phyloP scores from a whole-genome alignment of 2,888 invertebrate genomes.

The Eucera pruinosa region DNA sequence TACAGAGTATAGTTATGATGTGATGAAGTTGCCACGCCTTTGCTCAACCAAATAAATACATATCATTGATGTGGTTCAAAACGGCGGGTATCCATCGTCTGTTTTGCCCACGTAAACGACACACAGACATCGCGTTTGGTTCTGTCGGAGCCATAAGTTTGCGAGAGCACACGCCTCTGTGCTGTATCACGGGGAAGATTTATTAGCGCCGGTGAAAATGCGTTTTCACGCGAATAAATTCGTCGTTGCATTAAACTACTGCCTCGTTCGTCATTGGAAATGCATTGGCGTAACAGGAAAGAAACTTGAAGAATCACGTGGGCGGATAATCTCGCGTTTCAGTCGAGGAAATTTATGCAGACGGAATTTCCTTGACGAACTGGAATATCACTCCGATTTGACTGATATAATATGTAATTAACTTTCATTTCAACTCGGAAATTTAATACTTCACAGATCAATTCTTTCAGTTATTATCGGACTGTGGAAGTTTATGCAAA shows the following conservation, averaged over 20 bases:
- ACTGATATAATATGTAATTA: too few species aligned
- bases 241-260: conserved; percentile 31
- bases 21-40: conserved; percentile 8
- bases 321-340: not conserved
- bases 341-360: not conserved
- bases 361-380: not conserved
- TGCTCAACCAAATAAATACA: conserved; percentile 1
- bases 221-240: conserved; percentile 39
- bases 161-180: conserved; percentile 9
- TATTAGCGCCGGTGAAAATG: conserved; percentile 38
- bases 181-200: conserved; percentile 28
- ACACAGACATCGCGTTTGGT: conserved; percentile 5
- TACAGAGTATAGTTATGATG: not conserved
- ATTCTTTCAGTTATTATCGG: too few species aligned
- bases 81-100: conserved; percentile 11
- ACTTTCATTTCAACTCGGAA: too few species aligned
- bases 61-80: not conserved
- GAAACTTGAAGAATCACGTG: not conserved
- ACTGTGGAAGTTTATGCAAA: too few species aligned
- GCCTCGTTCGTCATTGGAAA: conserved; percentile 5
- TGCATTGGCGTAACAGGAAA: conserved; percentile 3
- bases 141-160: conserved; percentile 18
- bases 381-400: not conserved
- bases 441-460: too few species aligned
- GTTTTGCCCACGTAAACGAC: conserved; percentile 16